Evolutionary conservation across 2,888 invertebrate genomes (phyloP).

Genomic region (Tenthredo distinguenda): DNA sequence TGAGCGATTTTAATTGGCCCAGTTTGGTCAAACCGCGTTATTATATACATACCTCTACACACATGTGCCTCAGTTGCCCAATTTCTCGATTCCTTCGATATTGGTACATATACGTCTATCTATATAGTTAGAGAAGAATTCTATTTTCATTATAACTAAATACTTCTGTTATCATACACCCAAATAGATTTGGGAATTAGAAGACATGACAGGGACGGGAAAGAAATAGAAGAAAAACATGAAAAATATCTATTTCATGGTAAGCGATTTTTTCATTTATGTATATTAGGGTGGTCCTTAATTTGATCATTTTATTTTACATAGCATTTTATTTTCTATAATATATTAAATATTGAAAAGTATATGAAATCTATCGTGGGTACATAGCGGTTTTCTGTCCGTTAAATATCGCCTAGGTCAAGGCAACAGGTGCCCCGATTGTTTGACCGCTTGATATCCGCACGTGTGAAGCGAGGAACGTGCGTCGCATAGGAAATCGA

Average conservation of each 20-base stretch:
- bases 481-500: background rate
- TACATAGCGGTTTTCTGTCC: constrained; percentile 6
- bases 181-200: background rate
- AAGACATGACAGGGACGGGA: background rate
- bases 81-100: background rate
- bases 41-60: background rate
- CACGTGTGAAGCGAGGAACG: constrained; percentile 35
- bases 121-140: background rate
- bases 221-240: background rate
- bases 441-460: constrained; percentile 8
- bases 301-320: background rate
- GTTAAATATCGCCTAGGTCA: constrained; percentile 39
- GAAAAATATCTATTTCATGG: background rate
- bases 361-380: too few relatives aligned
- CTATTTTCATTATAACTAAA: background rate
- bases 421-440: constrained; percentile 34
- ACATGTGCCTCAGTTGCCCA: background rate
- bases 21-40: constrained; percentile 33
- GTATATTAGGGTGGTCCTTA: too few relatives aligned
- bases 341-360: too few relatives aligned
- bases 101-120: background rate
- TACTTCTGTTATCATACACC: background rate
- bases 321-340: background rate
- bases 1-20: constrained; percentile 46
- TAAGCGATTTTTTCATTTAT: background rate